Percentiles rank a stretch among this genome's conserved stretches.
phyloP scores from a whole-genome alignment of 2,113 vertebrate species.

The Kryptolebias marmoratus region DNA sequence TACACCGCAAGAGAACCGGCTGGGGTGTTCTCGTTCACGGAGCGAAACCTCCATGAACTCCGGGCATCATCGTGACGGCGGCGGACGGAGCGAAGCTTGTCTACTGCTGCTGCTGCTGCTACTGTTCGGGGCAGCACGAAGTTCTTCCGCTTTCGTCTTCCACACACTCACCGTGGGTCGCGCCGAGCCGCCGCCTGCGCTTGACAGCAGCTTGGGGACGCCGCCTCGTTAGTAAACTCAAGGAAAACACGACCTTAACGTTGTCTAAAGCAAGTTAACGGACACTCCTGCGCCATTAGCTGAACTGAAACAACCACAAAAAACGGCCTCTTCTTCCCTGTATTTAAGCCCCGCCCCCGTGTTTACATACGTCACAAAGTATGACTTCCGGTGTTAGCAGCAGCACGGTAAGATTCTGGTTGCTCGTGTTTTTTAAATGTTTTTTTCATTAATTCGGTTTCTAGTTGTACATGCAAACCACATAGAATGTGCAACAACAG shows the following conservation, averaged over 20 bases:
- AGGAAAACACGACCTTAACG: too few species aligned
- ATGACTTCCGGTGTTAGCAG: constrained; percentile 25
- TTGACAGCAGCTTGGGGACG: background rate
- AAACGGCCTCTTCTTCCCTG: background rate
- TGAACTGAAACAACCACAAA: background rate
- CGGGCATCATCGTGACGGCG: constrained; percentile 32
- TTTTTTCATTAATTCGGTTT: background rate
- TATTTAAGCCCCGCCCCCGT: constrained; percentile 43
- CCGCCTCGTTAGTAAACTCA: accelerated
- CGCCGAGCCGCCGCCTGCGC: background rate
- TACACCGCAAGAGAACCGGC: constrained; percentile 15
- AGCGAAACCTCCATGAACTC: constrained; percentile 40
- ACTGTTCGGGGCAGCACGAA: background rate
- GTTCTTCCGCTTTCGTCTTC: constrained; percentile 73
- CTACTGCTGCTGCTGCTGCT: background rate
- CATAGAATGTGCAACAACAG: too few species aligned
- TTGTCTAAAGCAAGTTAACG: too few species aligned
- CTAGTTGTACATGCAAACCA: too few species aligned
- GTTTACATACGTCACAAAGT: constrained; percentile 58
- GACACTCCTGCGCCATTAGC: background rate
- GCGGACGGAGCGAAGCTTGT: constrained; percentile 10
- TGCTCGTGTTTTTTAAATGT: too few species aligned
- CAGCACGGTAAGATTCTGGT: background rate
- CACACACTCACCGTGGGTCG: constrained; percentile 8
- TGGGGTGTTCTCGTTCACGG: constrained; percentile 44